Percentiles rank a stretch among this genome's conserved stretches.
These are phyloP conservation scores for Branchinecta lindahli DNA, from an alignment of 1,140 invertebrate species.

Conservation along the genomic window DNA sequence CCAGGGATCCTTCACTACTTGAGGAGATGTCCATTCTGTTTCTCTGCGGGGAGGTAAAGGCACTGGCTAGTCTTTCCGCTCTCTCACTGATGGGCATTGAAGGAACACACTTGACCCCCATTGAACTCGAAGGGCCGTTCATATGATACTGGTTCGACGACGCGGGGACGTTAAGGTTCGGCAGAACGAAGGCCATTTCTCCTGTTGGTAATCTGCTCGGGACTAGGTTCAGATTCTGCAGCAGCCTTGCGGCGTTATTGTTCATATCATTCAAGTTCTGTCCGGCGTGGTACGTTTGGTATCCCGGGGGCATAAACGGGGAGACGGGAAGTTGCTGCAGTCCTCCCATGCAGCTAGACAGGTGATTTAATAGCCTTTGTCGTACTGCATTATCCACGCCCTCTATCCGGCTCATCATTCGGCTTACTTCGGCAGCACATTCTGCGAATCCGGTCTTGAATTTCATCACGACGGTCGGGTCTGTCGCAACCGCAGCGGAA, in stretches of 20 bases:
- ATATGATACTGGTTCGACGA: too few species aligned
- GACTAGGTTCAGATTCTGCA: neutral
- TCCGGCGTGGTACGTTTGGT: neutral
- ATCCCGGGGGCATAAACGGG: neutral
- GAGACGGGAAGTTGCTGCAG: neutral
- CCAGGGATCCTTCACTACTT: neutral
- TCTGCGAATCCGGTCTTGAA: constrained; percentile 31
- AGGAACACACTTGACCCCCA: too few species aligned
- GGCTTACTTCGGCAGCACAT: constrained; percentile 31
- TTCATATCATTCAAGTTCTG: neutral
- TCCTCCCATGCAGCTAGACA: constrained; percentile 21
- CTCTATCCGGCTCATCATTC: constrained; percentile 28
- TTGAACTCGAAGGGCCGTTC: too few species aligned
- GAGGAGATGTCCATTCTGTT: neutral
- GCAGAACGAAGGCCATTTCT: neutral
- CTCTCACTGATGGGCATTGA: neutral
- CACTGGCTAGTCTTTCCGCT: neutral
- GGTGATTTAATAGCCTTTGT: constrained; percentile 23
- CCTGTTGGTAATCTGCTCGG: neutral
- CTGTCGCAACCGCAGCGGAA: constrained; percentile 26
- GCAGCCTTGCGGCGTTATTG: neutral
- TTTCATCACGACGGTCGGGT: constrained; percentile 28
- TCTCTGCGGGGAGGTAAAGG: neutral
- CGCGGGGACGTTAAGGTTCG: neutral
- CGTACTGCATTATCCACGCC: constrained; percentile 23